Conservation (phyloP, 2,113 vertebrate species). For the Strigops habroptila region DNA sequence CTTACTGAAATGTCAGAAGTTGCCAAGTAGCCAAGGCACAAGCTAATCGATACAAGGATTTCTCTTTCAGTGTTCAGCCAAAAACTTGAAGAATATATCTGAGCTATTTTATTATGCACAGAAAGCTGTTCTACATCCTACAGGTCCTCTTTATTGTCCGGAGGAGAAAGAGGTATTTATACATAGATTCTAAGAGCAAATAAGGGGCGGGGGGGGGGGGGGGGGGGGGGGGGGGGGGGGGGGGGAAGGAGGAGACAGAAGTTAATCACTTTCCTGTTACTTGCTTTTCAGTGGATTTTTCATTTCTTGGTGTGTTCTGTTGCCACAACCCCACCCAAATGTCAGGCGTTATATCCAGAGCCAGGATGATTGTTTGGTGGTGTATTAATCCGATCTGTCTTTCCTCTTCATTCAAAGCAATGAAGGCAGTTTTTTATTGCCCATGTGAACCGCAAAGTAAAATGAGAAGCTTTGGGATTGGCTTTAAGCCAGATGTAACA, state of each 20-base stretch:
- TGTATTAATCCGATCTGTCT: not conserved
- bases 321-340: not conserved
- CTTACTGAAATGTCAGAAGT: not conserved
- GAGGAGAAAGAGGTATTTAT: conserved; percentile 95
- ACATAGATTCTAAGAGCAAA: not conserved
- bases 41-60: not conserved
- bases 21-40: not conserved
- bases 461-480: not conserved
- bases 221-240: no score
- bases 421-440: not conserved
- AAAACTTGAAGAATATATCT: conserved; percentile 99
- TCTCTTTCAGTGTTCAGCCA: conserved; percentile 91
- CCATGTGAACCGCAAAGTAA: not conserved
- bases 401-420: not conserved
- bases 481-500: not conserved
- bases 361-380: not conserved
- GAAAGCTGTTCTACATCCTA: conserved; percentile 98
- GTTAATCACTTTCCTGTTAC: not conserved
- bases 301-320: not conserved
- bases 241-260: not conserved
- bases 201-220: not conserved
- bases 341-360: not conserved
- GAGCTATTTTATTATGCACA: conserved; percentile 99
- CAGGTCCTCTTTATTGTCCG: conserved; percentile 94
- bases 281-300: not conserved